Base-by-base conservation (phyloP, 2,113 vertebrate genomes). In the Pomatostomus ruficeps region DNA sequence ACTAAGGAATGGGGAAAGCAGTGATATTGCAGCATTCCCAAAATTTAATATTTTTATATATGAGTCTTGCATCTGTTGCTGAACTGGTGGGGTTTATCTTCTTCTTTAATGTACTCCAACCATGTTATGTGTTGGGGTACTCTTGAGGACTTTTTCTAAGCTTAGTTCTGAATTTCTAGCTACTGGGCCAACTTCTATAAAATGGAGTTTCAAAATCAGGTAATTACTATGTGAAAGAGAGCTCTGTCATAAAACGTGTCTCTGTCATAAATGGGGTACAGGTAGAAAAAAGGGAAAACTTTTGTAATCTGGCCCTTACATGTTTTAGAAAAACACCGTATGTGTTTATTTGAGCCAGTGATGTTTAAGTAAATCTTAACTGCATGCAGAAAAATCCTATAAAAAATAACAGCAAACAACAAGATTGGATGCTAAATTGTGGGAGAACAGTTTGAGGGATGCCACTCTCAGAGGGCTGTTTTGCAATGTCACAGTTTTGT, bases 231-330 rank as follows among this genome's bases (percentile, higher is more conserved):
- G n/a, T 12, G 49, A 78, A 73, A 33, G 6, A 46, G 38, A 75
- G 22, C 4, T 58, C 23, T 79, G 46, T 25, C 9, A 31, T 62
- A 25, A 76, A 78, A 68, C 26, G 8, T 21, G 9, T 42, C 20
- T 63, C 25, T 74, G 14, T 42, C 63, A 9, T 40, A 55, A 52
- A 63, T 15, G 11, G 4, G 38, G 5, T 33, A 23, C 0, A 0
- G 26, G 16, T 78, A 82, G 31, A 76, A 54, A 21, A 54, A 85
- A 59, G 20, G 16, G 8, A 26, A 46, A 38, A 5, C 7, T 72
- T 85, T 55, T 52, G 22, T 48, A 59, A 8, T 80, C 20, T 68
- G 61, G 11, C 4, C 29, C 21, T 77, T 67, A 25, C 0, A 2
- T 11, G 8, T 59, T 86, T 74, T 63, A 29, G n/a, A 78, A 65